phyloP scores from a whole-genome alignment of 1,140 invertebrate species.

The Ostrea denselamellosa region DNA sequence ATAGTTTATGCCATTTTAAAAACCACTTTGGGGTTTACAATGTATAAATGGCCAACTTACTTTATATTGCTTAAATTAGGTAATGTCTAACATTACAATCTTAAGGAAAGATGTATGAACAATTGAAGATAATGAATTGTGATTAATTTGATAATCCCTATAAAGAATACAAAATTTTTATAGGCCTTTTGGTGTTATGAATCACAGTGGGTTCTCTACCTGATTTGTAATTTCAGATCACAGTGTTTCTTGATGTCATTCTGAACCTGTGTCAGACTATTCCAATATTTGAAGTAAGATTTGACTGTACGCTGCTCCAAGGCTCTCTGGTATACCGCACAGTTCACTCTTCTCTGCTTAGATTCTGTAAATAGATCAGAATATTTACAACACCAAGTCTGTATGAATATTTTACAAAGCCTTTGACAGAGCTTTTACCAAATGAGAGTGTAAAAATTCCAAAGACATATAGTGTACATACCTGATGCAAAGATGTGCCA shows the following conservation, averaged over 20 bases:
- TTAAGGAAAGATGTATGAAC: no score
- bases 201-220: neutral
- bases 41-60: no score
- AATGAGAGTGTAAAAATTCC: neutral
- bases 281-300: constrained; percentile 49
- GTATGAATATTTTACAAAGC: no score
- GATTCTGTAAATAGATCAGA: constrained; percentile 33
- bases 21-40: no score
- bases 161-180: no score
- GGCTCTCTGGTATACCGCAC: constrained; percentile 43
- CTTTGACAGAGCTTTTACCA: no score
- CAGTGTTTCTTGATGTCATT: constrained; percentile 50
- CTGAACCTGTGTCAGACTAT: constrained; percentile 43
- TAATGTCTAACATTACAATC: no score
- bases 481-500: constrained; percentile 54
- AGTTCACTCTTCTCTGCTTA: constrained; percentile 7
- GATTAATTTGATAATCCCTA: no score
- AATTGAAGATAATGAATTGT: no score
- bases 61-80: no score
- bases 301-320: constrained; percentile 41
- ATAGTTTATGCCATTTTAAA: no score
- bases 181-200: no score
- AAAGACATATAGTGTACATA: constrained; percentile 29
- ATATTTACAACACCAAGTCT: neutral
- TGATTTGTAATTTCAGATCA: constrained; percentile 51